Evolutionary conservation across 2,888 invertebrate species (phyloP).

Genomic region (Tipula helvola): DNA sequence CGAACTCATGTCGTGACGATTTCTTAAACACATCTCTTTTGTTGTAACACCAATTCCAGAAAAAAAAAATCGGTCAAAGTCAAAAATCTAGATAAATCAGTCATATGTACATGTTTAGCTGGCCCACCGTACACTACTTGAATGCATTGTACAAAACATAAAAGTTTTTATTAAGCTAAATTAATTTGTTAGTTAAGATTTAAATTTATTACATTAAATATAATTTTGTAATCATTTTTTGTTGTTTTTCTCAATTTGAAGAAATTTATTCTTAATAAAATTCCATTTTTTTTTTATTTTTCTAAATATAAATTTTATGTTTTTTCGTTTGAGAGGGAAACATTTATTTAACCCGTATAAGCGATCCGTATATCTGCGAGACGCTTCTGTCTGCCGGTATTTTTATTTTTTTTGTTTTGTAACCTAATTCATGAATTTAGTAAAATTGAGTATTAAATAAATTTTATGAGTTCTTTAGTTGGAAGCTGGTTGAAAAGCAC

Average conservation of each 20-base stretch:
- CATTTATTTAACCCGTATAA: no score
- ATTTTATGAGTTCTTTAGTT: no score
- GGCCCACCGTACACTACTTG: neutral
- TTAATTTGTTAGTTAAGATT: neutral
- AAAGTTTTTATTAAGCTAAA: neutral
- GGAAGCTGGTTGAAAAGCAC: no score
- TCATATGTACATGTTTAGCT: neutral
- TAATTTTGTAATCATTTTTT: neutral
- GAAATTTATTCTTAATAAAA: neutral
- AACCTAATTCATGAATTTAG: no score
- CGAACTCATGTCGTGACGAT: neutral
- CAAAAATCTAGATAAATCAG: neutral
- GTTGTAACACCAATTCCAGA: neutral
- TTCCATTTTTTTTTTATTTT: no score
- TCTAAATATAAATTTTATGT: no score
- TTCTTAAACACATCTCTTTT: neutral
- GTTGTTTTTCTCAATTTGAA: neutral
- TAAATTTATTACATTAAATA: neutral
- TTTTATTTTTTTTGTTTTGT: no score
- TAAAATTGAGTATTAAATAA: no score
- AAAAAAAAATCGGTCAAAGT: neutral
- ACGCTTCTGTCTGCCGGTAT: no score
- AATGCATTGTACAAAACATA: neutral
- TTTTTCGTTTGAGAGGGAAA: no score
- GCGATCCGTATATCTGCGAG: no score